Base-by-base conservation (phyloP, 2,797 vertebrate genomes). In the Crocidura indochinensis region DNA sequence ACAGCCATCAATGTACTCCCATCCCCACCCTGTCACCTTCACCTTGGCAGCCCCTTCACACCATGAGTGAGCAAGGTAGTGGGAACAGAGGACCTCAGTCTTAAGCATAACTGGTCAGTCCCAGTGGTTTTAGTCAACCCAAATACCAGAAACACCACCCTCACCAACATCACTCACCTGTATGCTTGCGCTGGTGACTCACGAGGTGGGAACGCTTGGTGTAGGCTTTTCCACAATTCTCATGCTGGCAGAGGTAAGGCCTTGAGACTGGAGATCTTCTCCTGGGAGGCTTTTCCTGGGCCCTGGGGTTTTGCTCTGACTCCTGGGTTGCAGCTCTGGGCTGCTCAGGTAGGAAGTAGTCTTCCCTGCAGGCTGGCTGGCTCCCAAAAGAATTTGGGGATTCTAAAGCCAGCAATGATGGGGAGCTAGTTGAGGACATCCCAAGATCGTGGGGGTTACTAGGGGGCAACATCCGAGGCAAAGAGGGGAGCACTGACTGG, bases 161-260 rank as follows among this genome's bases (percentile, higher is more conserved):
- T 20, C 19, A 20, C 19, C 56, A 20, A 17, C 56, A 60, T 20
- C 65, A 88, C 6, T 92, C 3, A 96, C 96, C 95, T 90, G 91
- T 96, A 47, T 96, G 95, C 26, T 95, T 96, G 81, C 91, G 92
- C 1, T 94, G 76, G 31, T 96, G 94, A 84, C 74, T 93, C 92
- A 94, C 65, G 0, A 95, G 95, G 53, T 96, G 95, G 29, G 94
- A 96, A 15, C 88, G 91, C 71, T 96, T 96, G 22, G 93, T 95
- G 15, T 96, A 96, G 72, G 95, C 84, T 94, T 96, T 96, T 49
- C 87, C 95, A 53, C 95, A 96, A 88, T 88, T 80, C 8, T 88
- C 60, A 17, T 92, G 68, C 0, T 26, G 1, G 51, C 94, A 96
- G 77, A 17, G 0, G 71, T 84, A 87, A 46, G 96, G 94, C 49